These are phyloP conservation scores for Cerastoderma edule DNA, from an alignment of 2,888 invertebrate genomes.

Conservation along the genomic window DNA sequence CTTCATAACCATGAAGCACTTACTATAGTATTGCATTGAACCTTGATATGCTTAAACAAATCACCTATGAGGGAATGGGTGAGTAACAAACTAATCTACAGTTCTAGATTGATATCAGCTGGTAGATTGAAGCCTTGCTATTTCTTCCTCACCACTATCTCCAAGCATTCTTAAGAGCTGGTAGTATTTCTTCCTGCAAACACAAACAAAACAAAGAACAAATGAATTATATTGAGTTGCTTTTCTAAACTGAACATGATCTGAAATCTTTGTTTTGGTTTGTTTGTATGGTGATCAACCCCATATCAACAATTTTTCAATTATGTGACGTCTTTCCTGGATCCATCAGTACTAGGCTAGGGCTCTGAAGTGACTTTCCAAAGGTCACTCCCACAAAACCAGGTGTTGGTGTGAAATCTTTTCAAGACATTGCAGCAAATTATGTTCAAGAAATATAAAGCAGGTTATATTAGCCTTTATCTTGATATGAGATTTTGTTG, in stretches of 20 bases:
- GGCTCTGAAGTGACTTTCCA: too few relatives aligned
- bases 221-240: background rate
- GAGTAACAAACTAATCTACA: background rate
- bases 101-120: background rate
- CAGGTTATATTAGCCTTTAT: too few relatives aligned
- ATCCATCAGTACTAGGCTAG: too few relatives aligned
- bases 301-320: too few relatives aligned
- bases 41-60: background rate
- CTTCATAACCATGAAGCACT: background rate
- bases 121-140: constrained; percentile 27
- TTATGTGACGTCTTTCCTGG: too few relatives aligned
- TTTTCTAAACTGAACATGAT: background rate
- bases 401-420: too few relatives aligned
- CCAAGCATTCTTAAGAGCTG: constrained; percentile 44
- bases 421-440: too few relatives aligned
- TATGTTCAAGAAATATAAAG: too few relatives aligned
- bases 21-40: background rate
- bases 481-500: too few relatives aligned
- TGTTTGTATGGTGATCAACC: too few relatives aligned
- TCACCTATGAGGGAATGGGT: background rate
- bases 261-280: too few relatives aligned
- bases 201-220: constrained; percentile 7
- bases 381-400: too few relatives aligned
- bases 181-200: constrained; percentile 51
- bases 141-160: constrained; percentile 40